These are phyloP conservation scores for Sakesphorus luctuosus DNA, from an alignment of 2,113 vertebrate genomes.

Conservation along the genomic window DNA sequence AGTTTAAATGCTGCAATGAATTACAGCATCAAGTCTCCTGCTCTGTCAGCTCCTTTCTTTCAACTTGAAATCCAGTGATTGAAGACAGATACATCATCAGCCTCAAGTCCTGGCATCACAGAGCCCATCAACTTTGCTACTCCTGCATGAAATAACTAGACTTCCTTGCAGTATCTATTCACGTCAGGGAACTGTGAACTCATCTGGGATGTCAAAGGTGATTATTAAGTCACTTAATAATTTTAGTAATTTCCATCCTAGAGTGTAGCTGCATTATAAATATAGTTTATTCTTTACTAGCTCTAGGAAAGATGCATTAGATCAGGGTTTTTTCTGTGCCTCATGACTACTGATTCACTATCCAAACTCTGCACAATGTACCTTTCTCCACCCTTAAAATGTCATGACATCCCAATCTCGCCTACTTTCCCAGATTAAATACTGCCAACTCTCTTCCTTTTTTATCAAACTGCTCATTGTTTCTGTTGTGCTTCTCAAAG, in stretches of 20 bases:
- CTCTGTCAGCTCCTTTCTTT: not conserved
- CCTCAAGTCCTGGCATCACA: not conserved
- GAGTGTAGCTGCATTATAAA: not conserved
- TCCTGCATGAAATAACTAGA: not conserved
- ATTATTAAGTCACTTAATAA: not conserved
- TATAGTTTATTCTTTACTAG: not conserved
- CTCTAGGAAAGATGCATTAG: not conserved
- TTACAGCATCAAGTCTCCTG: not conserved
- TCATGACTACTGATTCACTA: not conserved
- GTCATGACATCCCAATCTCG: not conserved
- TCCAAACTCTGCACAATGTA: not conserved
- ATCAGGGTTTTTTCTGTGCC: not conserved
- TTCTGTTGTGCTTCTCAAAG: not conserved
- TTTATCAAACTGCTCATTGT: not conserved
- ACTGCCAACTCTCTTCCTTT: accelerated
- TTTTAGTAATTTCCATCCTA: not conserved
- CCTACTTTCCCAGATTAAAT: not conserved
- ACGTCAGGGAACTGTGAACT: not conserved
- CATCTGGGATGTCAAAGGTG: not conserved
- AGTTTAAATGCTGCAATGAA: not conserved
- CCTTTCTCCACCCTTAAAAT: not conserved
- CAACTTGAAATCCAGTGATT: not conserved
- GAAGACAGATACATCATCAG: not conserved
- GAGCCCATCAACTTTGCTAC: not conserved
- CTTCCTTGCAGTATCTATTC: not conserved